Percentiles rank a stretch among this genome's conserved stretches.
These are phyloP conservation scores for Gopherus flavomarginatus DNA, from an alignment of 2,113 vertebrate species.

Conservation along the genomic window DNA sequence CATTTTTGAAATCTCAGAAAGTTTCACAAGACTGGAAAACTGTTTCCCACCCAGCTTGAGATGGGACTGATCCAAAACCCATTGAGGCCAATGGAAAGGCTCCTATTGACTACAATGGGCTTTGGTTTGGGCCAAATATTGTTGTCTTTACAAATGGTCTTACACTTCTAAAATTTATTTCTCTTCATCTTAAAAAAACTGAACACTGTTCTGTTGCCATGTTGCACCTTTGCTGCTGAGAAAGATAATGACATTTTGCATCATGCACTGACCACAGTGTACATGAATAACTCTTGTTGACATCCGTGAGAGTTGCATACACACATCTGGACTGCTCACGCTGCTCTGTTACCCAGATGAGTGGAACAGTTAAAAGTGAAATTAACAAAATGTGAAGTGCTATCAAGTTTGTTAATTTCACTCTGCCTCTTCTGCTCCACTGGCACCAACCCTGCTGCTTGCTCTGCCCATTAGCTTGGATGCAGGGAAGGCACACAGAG, in stretches of 20 bases:
- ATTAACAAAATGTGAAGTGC: constrained; percentile 52
- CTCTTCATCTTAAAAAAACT: not conserved
- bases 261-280: constrained; percentile 26
- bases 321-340: constrained; percentile 50
- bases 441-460: not conserved
- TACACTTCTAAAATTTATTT: not conserved
- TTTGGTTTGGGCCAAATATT: not conserved
- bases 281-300: constrained; percentile 54
- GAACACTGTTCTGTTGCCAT: not conserved
- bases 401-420: constrained; percentile 37
- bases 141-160: not conserved
- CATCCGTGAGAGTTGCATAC: not conserved
- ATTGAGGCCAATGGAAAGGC: not conserved
- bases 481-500: constrained; percentile 14
- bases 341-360: constrained; percentile 45
- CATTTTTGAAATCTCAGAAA: not conserved
- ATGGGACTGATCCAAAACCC: not conserved
- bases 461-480: constrained; percentile 19
- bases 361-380: constrained; percentile 29
- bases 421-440: not conserved
- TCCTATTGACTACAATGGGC: not conserved
- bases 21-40: not conserved
- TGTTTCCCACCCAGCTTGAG: not conserved
- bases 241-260: not conserved
- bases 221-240: not conserved